Percentiles rank a stretch among this genome's conserved stretches.
Conservation (phyloP, 2,888 invertebrate species). For the Callimorpha dominula region DNA sequence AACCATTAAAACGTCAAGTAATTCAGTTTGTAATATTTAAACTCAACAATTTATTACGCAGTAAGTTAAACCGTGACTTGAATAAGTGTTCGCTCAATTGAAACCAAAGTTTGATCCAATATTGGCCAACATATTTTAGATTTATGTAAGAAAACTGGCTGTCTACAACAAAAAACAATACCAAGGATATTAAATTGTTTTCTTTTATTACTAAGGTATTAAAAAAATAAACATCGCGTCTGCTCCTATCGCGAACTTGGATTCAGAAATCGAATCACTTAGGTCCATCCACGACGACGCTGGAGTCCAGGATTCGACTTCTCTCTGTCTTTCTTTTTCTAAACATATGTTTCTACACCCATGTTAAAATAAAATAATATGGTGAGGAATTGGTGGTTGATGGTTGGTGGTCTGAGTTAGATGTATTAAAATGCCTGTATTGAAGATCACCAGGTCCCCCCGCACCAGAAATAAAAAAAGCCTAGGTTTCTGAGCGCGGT, state of each 20-base stretch:
- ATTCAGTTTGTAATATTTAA: conserved; percentile 6
- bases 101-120: conserved; percentile 1
- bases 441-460: too few species aligned
- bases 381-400: too few species aligned
- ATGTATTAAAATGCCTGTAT: too few species aligned
- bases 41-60: background rate
- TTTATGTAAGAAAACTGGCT: background rate
- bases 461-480: too few species aligned
- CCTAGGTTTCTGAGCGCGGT: too few species aligned
- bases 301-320: too few species aligned
- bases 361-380: too few species aligned
- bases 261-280: background rate
- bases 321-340: too few species aligned
- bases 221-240: background rate
- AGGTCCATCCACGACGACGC: too few species aligned
- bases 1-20: background rate
- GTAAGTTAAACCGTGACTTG: conserved; percentile 3
- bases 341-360: too few species aligned
- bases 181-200: background rate
- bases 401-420: too few species aligned
- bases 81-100: background rate
- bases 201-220: background rate
- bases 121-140: background rate
- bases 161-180: too few species aligned
- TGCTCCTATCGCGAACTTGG: background rate